These are phyloP conservation scores for Aphaenogaster ashmeadi DNA, from an alignment of 1,140 invertebrate species.

Conservation along the genomic window DNA sequence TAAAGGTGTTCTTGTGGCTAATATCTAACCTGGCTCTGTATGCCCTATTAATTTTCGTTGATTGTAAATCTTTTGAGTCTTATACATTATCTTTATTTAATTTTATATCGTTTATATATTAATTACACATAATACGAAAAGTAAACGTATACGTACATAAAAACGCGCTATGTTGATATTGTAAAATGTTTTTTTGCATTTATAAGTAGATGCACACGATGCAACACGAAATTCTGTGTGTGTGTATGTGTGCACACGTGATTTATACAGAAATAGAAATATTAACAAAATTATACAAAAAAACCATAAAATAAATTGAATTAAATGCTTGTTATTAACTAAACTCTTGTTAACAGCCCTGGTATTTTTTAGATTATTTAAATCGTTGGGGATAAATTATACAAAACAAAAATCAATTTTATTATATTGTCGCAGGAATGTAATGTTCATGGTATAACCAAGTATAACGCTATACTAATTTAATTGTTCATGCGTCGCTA, in stretches of 20 bases:
- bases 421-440: neutral
- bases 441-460: neutral
- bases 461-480: neutral
- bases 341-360: neutral
- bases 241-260: too few species aligned
- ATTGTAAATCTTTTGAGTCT: too few species aligned
- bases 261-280: neutral
- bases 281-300: neutral
- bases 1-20: too few species aligned
- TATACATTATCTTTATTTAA: too few species aligned
- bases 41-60: too few species aligned
- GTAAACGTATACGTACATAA: neutral
- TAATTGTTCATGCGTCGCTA: slow-evolving; percentile 10
- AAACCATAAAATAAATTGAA: neutral
- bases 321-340: neutral
- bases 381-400: neutral
- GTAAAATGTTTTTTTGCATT: neutral
- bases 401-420: slow-evolving; percentile 1
- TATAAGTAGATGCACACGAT: neutral
- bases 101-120: neutral
- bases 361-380: neutral
- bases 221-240: neutral
- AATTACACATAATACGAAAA: neutral
- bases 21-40: too few species aligned
- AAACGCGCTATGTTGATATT: neutral